Base-by-base conservation (phyloP, 2,888 invertebrate species). In the Heliothis peltigera region DNA sequence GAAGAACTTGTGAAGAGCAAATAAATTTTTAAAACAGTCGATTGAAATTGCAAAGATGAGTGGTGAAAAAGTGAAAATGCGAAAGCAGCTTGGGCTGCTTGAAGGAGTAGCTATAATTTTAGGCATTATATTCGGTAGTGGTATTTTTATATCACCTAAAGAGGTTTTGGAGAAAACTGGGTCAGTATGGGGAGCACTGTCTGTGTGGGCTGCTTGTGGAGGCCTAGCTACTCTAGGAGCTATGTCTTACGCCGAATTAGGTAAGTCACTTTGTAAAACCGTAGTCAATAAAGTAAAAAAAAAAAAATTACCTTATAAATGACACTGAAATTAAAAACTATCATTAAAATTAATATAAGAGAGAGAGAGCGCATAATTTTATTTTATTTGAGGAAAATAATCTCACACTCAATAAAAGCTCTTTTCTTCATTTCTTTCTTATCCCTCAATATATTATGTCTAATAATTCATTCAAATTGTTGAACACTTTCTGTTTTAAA, bases 161-260 rank as follows among this genome's bases (percentile, higher is more conserved):
- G 99, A 99, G 76, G 98, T 99, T 1, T 96, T 99, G 60, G 95
- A 96, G 82, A 98, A 98, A 92, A 98, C 98, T 12, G 98, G 98
- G 32, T 98, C 98, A 4, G 97, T 98, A 10, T 99, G 99, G 75
- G 96, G 98, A 25, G 98, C 99, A 0, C 91, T 99, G 19, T 90
- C 97, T 2, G 96, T 99, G 55, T 99, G 99, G 99, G 95, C 97
- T 0, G 90, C 97, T 1, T 98, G 98, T 88, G 99, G 99, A 2
- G 84, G 98, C 4, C 94, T 99, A 42, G 98, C 99, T 0, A 98
- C 98, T 93, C 96, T 99, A 35, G 99, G 99, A 8, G 99, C 99
- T 0, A 92, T 99, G 46, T 99, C 99, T 82, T 99, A 99, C 89
- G 99, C 99, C 10, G 99, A 99, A 95, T 94, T 99, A 69, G 99